Evolutionary conservation across 1,140 invertebrate species (phyloP), one percentile per base, ranked within the genome.

Genomic region (Phymastichus coffea): DNA sequence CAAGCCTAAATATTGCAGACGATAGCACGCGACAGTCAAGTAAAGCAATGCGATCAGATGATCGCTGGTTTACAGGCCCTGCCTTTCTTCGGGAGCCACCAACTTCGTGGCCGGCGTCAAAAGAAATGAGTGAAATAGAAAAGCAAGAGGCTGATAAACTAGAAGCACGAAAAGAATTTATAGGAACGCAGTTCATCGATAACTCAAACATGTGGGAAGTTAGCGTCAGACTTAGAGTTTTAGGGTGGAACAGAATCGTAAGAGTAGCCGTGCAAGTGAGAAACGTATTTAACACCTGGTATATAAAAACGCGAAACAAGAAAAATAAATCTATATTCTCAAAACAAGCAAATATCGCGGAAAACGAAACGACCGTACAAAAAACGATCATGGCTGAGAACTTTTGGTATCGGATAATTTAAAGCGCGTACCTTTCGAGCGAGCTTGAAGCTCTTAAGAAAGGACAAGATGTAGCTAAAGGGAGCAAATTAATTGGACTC

Each of bases 1-100:
- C 74, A 1, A 40, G 52, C 19, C 46, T 75, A 1, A 82, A 83
- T 66, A 77, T 78, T 30, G 77, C 77, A 2, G 80, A 84, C 19
- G 26, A 35, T 14, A 14, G 1, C 9, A 55, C 52, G 9, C 25
- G 52, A 9, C 12, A 4, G 4, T 14, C 22, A 53, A n/a, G 8
- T 2, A 22, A 26, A 20, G 20, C 49, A 1, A 1, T 25, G 25
- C 15, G 26, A 4, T 6, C 25, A 53, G 15, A 19, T 3, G 6
- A 4, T 38, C 10, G 7, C 0, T 51, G 48, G 48, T 51, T 51
- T 7, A 25, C 2, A 1, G 48, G 33, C 7, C 47, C 47, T 4
- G 30, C 2, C 2, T 49, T 33, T 14, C 33, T 49, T 12, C n/a
- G 14, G 17, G 1, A 6, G 14, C 4, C 17, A 2, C 19, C 30